Evolutionary conservation across 2,113 vertebrate genomes (phyloP).

Genomic region (Trachemys scripta): DNA sequence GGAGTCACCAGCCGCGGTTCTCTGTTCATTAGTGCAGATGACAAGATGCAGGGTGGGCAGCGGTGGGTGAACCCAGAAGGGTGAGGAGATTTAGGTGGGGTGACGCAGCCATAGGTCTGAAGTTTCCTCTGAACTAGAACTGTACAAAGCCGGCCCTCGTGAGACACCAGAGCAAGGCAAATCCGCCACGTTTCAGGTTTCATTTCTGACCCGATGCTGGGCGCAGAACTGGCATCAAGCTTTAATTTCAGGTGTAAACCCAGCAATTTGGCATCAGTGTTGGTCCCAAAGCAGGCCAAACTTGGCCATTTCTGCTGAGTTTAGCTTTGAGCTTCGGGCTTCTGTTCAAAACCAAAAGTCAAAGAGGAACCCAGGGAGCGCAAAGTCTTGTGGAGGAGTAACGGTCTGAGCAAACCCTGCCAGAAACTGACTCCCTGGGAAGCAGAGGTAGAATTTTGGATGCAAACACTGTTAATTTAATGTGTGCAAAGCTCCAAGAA

Average conservation of each 20-base stretch:
- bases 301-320: not conserved
- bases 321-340: not conserved
- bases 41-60: not conserved
- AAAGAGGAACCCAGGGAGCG: accelerated
- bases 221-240: not conserved
- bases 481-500: not conserved
- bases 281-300: not conserved
- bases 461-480: not conserved
- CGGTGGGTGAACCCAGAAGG: not conserved
- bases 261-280: not conserved
- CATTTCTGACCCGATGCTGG: not conserved
- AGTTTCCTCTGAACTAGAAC: not conserved
- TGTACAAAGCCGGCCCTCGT: not conserved
- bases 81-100: not conserved
- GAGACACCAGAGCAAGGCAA: accelerated
- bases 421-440: not conserved
- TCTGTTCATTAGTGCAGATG: not conserved
- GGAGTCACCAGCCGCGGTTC: not conserved
- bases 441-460: not conserved
- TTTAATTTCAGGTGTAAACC: not conserved
- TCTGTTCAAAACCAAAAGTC: not conserved
- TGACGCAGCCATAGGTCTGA: not conserved
- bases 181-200: accelerated
- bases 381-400: not conserved
- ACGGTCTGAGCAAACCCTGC: not conserved